Evolutionary conservation across 2,113 vertebrate genomes (phyloP).

Genomic region (Arizona elegans): DNA sequence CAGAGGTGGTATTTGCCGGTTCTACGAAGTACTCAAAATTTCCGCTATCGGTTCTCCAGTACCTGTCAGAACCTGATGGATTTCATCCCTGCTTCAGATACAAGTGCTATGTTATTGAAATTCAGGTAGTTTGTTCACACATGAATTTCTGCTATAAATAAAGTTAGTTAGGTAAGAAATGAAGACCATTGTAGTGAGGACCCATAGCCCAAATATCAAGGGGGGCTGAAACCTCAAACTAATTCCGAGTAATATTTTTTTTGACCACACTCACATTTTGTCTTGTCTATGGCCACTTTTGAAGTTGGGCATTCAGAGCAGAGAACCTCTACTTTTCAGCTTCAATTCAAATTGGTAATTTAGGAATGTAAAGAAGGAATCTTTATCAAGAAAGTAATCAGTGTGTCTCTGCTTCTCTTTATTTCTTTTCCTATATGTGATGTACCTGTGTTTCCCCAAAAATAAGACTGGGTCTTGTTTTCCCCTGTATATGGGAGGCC

Average conservation of each 20-base stretch:
- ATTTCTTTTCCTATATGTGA: not conserved
- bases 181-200: not conserved
- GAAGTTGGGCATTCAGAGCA: not conserved
- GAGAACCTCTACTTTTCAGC: not conserved
- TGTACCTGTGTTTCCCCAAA: too few species aligned
- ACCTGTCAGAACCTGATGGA: too few species aligned
- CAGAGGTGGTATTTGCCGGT: too few species aligned
- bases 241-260: not conserved
- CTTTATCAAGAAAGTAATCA: not conserved
- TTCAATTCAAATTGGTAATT: not conserved
- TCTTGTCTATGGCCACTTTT: not conserved
- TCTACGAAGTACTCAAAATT: too few species aligned
- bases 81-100: not conserved
- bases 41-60: too few species aligned
- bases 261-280: not conserved
- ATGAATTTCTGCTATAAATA: not conserved
- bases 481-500: too few species aligned
- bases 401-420: not conserved
- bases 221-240: not conserved
- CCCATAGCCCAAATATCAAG: not conserved
- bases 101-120: not conserved
- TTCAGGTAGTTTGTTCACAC: not conserved
- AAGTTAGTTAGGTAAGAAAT: not conserved
- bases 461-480: too few species aligned
- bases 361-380: not conserved